phyloP scores from a whole-genome alignment of 2,113 vertebrate genomes.

The Pangasianodon hypophthalmus region DNA sequence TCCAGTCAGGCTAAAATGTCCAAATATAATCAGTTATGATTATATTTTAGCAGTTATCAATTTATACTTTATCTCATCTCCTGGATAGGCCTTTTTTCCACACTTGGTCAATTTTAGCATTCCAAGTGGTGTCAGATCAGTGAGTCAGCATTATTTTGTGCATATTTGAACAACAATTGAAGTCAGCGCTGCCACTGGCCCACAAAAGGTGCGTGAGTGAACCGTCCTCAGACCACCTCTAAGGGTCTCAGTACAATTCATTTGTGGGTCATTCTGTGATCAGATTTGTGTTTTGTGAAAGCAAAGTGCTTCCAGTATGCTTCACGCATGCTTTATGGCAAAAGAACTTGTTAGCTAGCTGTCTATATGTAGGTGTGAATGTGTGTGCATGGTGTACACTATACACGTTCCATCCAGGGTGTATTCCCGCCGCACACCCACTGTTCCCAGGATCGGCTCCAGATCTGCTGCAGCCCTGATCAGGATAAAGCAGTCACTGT shows the following conservation, averaged over 20 bases:
- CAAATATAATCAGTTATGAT: background rate
- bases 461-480: background rate
- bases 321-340: background rate
- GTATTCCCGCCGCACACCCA: background rate
- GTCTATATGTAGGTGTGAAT: background rate
- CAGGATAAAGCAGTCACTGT: background rate
- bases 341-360: slow-evolving; percentile 34
- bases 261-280: background rate
- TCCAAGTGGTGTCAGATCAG: background rate
- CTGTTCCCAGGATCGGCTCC: background rate
- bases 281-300: background rate
- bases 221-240: background rate
- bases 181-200: background rate
- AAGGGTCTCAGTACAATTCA: background rate
- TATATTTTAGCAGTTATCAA: background rate
- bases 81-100: too few relatives aligned
- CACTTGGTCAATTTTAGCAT: background rate
- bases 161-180: background rate
- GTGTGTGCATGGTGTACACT: background rate
- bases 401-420: background rate
- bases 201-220: background rate
- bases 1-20: background rate
- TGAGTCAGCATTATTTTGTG: background rate
- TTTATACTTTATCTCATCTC: background rate
- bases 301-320: background rate